These are phyloP conservation scores for Sarcoramphus papa DNA, from an alignment of 2,797 vertebrate genomes.

Conservation along the genomic window DNA sequence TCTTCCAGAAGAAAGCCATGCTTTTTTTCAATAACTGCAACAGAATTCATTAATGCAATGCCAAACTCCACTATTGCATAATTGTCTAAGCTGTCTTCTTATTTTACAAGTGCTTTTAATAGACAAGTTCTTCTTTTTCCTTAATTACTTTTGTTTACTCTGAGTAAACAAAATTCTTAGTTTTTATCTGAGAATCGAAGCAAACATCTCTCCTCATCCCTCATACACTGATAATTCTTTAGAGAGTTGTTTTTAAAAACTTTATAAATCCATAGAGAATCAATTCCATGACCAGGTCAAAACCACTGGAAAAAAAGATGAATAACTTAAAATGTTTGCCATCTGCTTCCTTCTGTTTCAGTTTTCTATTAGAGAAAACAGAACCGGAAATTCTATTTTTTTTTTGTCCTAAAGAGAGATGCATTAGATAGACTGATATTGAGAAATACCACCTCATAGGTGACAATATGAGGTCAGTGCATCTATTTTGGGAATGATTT, in stretches of 20 bases:
- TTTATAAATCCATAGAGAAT: background rate
- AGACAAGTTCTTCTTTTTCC: background rate
- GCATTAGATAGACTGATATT: background rate
- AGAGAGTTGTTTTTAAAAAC: background rate
- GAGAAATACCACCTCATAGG: background rate
- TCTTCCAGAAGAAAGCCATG: background rate
- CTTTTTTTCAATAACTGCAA: background rate
- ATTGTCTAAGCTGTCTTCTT: background rate
- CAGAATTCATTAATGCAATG: background rate
- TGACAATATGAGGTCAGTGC: background rate
- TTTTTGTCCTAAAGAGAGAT: background rate
- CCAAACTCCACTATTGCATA: background rate
- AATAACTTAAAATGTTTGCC: background rate
- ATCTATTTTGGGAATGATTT: background rate
- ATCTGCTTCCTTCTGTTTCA: background rate
- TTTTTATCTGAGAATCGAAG: background rate
- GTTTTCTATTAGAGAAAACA: background rate
- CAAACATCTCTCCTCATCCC: background rate
- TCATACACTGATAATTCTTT: background rate
- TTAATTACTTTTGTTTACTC: background rate
- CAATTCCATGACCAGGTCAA: background rate
- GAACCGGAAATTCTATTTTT: background rate
- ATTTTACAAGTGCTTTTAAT: background rate
- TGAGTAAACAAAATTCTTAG: background rate
- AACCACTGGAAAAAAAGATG: background rate